These are phyloP conservation scores for Puntigrus tetrazona DNA, from an alignment of 2,113 vertebrate species.

Conservation along the genomic window DNA sequence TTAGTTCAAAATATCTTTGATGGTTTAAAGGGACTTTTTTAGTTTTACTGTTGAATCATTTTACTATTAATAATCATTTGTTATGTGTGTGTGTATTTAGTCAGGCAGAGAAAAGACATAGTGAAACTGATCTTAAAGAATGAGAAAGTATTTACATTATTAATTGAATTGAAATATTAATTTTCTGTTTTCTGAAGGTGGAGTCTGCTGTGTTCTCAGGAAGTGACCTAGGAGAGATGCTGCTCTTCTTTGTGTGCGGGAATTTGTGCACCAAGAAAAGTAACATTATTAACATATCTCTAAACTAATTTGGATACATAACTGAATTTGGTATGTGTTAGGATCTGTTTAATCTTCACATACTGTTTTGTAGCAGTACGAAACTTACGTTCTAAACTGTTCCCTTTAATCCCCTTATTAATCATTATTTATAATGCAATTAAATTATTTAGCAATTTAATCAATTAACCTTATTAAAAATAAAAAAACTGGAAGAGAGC, in stretches of 20 bases:
- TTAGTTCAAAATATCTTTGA: not conserved
- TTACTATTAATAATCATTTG: not conserved
- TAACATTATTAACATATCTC: slow-evolving; percentile 52
- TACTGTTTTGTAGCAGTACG: not conserved
- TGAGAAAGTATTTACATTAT: slow-evolving; percentile 84
- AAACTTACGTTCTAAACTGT: not conserved
- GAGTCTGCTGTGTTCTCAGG: slow-evolving; percentile 89
- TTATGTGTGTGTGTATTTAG: slow-evolving; percentile 62
- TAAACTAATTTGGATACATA: too few species aligned
- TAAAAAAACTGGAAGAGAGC: not conserved
- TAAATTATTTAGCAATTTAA: too few species aligned
- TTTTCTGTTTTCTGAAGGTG: slow-evolving; percentile 73
- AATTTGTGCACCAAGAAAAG: slow-evolving; percentile 83
- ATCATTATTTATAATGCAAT: too few species aligned
- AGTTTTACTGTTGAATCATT: not conserved
- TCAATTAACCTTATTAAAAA: not conserved
- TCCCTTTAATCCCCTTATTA: not conserved
- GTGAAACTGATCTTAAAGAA: slow-evolving; percentile 90
- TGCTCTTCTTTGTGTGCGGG: slow-evolving; percentile 89
- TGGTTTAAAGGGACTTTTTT: not conserved
- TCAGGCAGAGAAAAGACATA: slow-evolving; percentile 87
- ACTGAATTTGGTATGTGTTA: not conserved
- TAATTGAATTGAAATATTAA: not conserved
- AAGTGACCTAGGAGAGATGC: slow-evolving; percentile 95
- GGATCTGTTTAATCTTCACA: not conserved